Conservation (phyloP, 1,140 invertebrate species). For the Bombus balteatus region DNA sequence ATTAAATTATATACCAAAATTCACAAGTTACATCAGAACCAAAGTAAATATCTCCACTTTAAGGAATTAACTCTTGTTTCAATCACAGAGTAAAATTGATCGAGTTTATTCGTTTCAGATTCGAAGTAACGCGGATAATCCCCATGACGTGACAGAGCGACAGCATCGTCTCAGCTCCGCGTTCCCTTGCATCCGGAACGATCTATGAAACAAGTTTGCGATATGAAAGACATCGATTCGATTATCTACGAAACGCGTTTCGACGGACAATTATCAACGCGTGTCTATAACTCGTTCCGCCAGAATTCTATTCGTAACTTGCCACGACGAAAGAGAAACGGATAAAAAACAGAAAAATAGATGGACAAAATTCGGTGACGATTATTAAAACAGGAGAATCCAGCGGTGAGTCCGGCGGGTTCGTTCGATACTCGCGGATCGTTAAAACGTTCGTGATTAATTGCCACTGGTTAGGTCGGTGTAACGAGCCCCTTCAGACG, state of each 20-base stretch:
- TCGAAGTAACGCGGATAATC: slow-evolving; percentile 37
- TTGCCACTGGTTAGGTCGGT: slow-evolving; percentile 57
- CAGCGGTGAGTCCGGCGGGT: slow-evolving; percentile 25
- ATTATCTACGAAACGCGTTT: slow-evolving; percentile 65
- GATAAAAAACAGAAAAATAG: background rate
- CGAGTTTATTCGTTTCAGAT: background rate
- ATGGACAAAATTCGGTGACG: slow-evolving; percentile 50
- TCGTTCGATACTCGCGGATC: slow-evolving; percentile 56
- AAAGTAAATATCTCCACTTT: no score
- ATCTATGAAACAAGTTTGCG: slow-evolving; percentile 61
- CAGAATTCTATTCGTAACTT: background rate
- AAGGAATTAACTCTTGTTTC: background rate
- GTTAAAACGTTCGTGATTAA: slow-evolving; percentile 67
- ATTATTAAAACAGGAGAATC: slow-evolving; percentile 55
- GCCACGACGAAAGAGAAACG: background rate
- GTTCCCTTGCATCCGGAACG: slow-evolving; percentile 40
- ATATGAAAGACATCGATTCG: slow-evolving; percentile 67
- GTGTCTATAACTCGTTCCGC: no score
- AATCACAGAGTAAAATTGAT: background rate
- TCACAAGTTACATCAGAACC: no score
- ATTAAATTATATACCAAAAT: background rate
- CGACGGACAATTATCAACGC: slow-evolving; percentile 53
- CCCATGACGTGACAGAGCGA: slow-evolving; percentile 47
- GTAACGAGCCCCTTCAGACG: slow-evolving; percentile 50
- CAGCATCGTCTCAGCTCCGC: slow-evolving; percentile 25